Percentiles rank a stretch among this genome's conserved stretches.
Evolutionary conservation across 2,888 invertebrate genomes (phyloP).

Genomic region (Macrosiphum euphorbiae): DNA sequence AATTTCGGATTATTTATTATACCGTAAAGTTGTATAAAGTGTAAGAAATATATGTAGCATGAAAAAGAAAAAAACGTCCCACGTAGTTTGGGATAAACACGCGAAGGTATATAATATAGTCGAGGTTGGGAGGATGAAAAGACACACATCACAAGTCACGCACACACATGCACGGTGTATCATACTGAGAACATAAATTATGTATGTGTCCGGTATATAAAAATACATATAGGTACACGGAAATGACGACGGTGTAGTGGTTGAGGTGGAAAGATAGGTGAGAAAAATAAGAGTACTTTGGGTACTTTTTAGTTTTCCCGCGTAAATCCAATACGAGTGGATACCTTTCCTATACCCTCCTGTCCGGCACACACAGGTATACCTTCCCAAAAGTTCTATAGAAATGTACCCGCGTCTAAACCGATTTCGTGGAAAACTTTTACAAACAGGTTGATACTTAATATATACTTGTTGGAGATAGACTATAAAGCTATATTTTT

Average conservation of each 20-base stretch:
- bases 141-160: background rate
- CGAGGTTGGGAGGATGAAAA: background rate
- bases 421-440: conserved; percentile 51
- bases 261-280: background rate
- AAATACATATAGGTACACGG: background rate
- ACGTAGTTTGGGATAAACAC: background rate
- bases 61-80: background rate
- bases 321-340: conserved; percentile 27
- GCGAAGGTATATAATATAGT: background rate
- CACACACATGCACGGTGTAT: background rate
- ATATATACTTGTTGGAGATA: background rate
- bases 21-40: background rate
- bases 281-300: conserved; percentile 2
- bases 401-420: conserved; percentile 48
- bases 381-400: conserved; percentile 20
- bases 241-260: background rate
- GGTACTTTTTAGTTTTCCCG: conserved; percentile 35
- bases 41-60: background rate
- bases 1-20: background rate
- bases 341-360: background rate
- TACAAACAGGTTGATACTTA: conserved; percentile 49
- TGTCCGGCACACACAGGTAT: background rate
- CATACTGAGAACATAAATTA: conserved; percentile 27
- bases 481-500: background rate
- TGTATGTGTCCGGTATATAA: conserved; percentile 24